These are phyloP conservation scores for Dissostichus mawsoni DNA, from an alignment of 2,113 vertebrate genomes.

Conservation along the genomic window DNA sequence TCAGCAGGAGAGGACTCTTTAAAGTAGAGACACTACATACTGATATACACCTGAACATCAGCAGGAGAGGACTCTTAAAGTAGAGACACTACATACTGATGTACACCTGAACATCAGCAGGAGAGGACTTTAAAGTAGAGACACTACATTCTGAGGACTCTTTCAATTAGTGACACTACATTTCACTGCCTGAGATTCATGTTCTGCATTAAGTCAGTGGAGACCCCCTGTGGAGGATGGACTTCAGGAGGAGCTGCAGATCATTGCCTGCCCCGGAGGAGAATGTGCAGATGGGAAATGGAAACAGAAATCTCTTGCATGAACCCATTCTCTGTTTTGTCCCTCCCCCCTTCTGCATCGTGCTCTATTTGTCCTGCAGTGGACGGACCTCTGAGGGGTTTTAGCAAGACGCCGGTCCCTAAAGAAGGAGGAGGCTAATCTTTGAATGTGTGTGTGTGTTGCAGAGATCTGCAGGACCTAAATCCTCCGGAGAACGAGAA, in stretches of 20 bases:
- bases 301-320: constrained; percentile 72
- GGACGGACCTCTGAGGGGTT: constrained; percentile 62
- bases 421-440: constrained; percentile 26
- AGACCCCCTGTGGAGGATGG: neutral
- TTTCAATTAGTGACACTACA: neutral
- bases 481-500: constrained; percentile 69
- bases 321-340: constrained; percentile 65
- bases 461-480: constrained; percentile 82
- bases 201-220: constrained; percentile 45
- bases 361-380: constrained; percentile 63
- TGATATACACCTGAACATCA: no score
- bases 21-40: no score
- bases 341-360: constrained; percentile 73
- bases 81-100: no score
- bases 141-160: no score
- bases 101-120: no score
- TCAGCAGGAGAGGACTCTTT: no score
- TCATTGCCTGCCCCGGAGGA: constrained; percentile 59
- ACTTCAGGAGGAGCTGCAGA: constrained; percentile 8
- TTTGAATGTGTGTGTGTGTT: constrained; percentile 69
- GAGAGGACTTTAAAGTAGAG: no score
- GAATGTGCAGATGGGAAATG: constrained; percentile 30
- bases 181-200: constrained; percentile 71
- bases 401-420: constrained; percentile 14
- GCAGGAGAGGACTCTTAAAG: no score